Percentiles rank a stretch among this genome's conserved stretches.
phyloP scores from a whole-genome alignment of 2,113 vertebrate species.

The Sebastes fasciatus region DNA sequence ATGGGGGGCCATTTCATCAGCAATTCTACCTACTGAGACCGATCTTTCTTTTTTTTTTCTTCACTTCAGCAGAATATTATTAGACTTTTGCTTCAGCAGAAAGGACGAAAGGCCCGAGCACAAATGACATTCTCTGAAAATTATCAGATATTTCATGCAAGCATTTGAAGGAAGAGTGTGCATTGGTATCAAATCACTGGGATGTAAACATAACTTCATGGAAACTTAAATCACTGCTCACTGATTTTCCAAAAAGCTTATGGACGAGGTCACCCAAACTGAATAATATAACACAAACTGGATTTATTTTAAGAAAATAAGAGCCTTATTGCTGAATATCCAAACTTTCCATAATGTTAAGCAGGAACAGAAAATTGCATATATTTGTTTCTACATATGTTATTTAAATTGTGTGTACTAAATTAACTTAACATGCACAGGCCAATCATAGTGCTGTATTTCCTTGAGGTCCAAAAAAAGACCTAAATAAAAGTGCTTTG shows the following conservation, averaged over 20 bases:
- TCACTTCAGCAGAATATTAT: constrained; percentile 65
- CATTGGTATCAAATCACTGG: constrained; percentile 37
- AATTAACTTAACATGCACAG: background rate
- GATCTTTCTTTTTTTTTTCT: constrained; percentile 42
- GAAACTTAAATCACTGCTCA: constrained; percentile 2
- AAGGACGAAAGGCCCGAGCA: constrained; percentile 57
- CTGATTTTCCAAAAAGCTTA: background rate
- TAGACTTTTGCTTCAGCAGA: constrained; percentile 53
- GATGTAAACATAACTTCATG: constrained; percentile 44
- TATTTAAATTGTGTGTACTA: background rate
- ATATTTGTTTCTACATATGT: background rate
- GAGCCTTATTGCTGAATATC: background rate
- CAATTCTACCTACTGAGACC: constrained; percentile 73
- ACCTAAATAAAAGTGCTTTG: background rate
- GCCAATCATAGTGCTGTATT: background rate
- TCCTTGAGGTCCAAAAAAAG: background rate
- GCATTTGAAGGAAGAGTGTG: constrained; percentile 23
- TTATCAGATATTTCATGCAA: constrained; percentile 54
- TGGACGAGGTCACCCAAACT: background rate
- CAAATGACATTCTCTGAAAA: constrained; percentile 62
- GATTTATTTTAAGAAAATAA: background rate
- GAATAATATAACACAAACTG: background rate
- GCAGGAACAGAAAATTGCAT: too few relatives aligned
- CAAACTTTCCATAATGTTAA: background rate
- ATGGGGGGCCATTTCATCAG: constrained; percentile 72